A percentile compares a stretch with the other conserved stretches of the same genome.
Conservation (phyloP, 1,140 invertebrate genomes). For the Rhopalosiphum maidis region DNA sequence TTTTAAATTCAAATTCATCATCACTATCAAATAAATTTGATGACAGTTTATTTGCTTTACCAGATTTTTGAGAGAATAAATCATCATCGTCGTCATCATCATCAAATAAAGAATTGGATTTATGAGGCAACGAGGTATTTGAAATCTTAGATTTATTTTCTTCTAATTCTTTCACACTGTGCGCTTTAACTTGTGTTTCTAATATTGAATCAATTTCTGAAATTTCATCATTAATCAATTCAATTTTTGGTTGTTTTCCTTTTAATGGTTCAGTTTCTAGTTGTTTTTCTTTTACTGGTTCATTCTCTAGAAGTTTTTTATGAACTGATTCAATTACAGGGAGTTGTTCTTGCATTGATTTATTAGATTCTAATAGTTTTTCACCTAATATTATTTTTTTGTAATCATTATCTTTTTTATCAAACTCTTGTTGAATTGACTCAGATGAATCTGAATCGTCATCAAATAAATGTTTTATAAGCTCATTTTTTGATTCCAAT, state of each 20-base stretch:
- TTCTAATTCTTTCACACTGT: not conserved
- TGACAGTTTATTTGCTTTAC: not conserved
- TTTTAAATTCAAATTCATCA: slow-evolving; percentile 45
- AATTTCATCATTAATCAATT: not conserved
- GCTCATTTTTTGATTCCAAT: not conserved
- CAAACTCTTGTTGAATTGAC: not conserved
- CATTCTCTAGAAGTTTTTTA: not conserved
- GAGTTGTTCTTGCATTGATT: not conserved
- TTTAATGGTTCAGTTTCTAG: not conserved
- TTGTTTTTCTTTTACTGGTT: not conserved
- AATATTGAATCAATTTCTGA: not conserved
- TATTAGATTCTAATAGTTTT: not conserved
- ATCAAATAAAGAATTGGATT: slow-evolving; percentile 40
- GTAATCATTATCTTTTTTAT: not conserved
- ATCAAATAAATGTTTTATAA: slow-evolving; percentile 43
- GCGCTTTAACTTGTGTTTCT: not conserved
- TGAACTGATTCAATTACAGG: not conserved
- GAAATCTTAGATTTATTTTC: not conserved
- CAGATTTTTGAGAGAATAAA: slow-evolving; percentile 26
- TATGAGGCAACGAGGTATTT: not conserved
- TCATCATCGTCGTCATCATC: slow-evolving; percentile 32
- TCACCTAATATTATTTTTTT: not conserved
- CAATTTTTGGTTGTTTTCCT: not conserved
- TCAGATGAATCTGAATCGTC: not conserved
- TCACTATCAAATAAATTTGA: slow-evolving; percentile 55